These are phyloP conservation scores for Tachystola acroxantha DNA, from an alignment of 2,888 invertebrate species.

Conservation along the genomic window DNA sequence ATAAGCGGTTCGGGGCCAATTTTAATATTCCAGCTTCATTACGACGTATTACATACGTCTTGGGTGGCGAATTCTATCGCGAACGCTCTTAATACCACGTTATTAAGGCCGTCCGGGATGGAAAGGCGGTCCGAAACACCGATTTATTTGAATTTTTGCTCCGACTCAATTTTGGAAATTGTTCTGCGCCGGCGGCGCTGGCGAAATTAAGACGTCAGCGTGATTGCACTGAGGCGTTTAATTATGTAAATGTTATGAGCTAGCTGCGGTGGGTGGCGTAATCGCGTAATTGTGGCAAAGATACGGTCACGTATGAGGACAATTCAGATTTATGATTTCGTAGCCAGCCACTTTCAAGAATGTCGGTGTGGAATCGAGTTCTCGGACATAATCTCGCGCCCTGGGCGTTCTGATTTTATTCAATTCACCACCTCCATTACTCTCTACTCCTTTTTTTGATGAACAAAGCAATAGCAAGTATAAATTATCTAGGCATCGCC, in stretches of 20 bases:
- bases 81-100: conserved; percentile 70
- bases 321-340: conserved; percentile 53
- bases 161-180: conserved; percentile 77
- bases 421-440: background rate
- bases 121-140: conserved; percentile 55
- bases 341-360: conserved; percentile 28
- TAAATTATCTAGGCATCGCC: too few relatives aligned
- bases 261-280: conserved; percentile 66
- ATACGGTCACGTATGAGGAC: conserved; percentile 65
- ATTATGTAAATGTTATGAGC: conserved; percentile 76
- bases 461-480: too few relatives aligned
- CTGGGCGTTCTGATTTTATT: conserved; percentile 11
- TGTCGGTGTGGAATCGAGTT: conserved; percentile 4
- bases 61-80: conserved; percentile 78
- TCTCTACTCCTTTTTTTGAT: background rate
- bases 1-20: conserved; percentile 74
- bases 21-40: conserved; percentile 78
- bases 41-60: conserved; percentile 76
- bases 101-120: conserved; percentile 62
- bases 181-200: conserved; percentile 67
- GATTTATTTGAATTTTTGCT: conserved; percentile 78
- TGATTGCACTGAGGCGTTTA: conserved; percentile 73
- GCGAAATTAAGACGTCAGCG: conserved; percentile 77
- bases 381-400: conserved; percentile 6
- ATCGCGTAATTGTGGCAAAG: conserved; percentile 50